Evolutionary conservation across 2,888 invertebrate species (phyloP).

Genomic region (Conchocele bisecta): DNA sequence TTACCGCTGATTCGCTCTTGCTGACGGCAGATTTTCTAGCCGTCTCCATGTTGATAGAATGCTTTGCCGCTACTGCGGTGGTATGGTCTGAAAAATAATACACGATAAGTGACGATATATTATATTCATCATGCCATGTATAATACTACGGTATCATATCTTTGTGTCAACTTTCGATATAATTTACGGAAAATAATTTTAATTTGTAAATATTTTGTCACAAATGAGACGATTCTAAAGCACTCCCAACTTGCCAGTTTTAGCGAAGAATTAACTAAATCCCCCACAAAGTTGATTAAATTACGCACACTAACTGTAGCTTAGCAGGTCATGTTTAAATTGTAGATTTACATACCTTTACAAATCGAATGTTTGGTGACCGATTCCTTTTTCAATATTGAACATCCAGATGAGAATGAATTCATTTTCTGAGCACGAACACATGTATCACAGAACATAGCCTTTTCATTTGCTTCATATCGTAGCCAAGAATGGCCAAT

Average conservation of each 20-base stretch:
- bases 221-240: no score
- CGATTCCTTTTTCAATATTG: not conserved
- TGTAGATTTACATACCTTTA: not conserved
- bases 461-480: conserved; percentile 4
- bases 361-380: not conserved
- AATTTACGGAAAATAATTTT: no score
- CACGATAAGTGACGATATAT: not conserved
- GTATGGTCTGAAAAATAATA: conserved; percentile 6
- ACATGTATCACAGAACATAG: conserved; percentile 7
- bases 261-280: no score
- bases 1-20: not conserved
- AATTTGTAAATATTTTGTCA: no score
- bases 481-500: not conserved
- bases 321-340: no score
- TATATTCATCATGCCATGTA: no score
- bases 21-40: not conserved
- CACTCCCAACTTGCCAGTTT: no score
- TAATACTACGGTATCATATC: no score
- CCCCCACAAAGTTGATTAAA: no score
- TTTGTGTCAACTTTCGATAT: no score
- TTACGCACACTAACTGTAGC: no score
- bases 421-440: not conserved
- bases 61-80: not conserved
- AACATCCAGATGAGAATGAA: not conserved
- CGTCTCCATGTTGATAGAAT: not conserved